Percentiles rank a stretch among this genome's conserved stretches.
phyloP scores from a whole-genome alignment of 1,140 invertebrate genomes.

The Drosophila nannoptera region DNA sequence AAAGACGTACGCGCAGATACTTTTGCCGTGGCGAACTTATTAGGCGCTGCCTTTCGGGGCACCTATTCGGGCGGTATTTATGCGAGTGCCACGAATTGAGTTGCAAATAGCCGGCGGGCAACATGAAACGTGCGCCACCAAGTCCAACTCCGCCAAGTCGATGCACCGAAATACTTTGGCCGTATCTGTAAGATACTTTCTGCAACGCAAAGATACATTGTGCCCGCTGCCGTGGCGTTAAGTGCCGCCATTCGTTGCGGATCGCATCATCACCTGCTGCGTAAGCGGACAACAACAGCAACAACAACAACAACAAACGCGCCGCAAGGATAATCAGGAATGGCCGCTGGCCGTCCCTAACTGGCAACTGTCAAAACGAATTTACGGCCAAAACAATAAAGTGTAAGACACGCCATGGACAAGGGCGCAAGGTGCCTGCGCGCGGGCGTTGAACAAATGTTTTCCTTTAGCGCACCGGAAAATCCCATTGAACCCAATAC shows the following conservation, averaged over 20 bases:
- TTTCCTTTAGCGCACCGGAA: conserved; percentile 55
- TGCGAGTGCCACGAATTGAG: conserved; percentile 71
- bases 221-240: conserved; percentile 52
- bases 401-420: conserved; percentile 29
- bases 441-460: conserved; percentile 40
- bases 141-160: conserved; percentile 16
- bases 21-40: conserved; percentile 50
- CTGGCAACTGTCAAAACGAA: conserved; percentile 64
- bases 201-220: conserved; percentile 3
- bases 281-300: not conserved
- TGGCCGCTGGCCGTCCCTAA: conserved; percentile 38
- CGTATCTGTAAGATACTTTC: conserved; percentile 46
- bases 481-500: conserved; percentile 52
- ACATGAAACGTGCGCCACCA: conserved; percentile 69
- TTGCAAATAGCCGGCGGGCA: conserved; percentile 67
- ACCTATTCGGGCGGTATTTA: conserved; percentile 57
- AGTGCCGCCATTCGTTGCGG: conserved; percentile 60
- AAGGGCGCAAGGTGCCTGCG: conserved; percentile 31
- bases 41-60: conserved; percentile 43
- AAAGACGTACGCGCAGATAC: conserved; percentile 36
- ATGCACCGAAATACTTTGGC: conserved; percentile 11
- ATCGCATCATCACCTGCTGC: conserved; percentile 54
- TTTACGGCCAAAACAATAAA: conserved; percentile 45
- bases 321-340: conserved; percentile 72
- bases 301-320: conserved; percentile 49